Conservation (phyloP, 2,113 vertebrate genomes). For the Merops nubicus region DNA sequence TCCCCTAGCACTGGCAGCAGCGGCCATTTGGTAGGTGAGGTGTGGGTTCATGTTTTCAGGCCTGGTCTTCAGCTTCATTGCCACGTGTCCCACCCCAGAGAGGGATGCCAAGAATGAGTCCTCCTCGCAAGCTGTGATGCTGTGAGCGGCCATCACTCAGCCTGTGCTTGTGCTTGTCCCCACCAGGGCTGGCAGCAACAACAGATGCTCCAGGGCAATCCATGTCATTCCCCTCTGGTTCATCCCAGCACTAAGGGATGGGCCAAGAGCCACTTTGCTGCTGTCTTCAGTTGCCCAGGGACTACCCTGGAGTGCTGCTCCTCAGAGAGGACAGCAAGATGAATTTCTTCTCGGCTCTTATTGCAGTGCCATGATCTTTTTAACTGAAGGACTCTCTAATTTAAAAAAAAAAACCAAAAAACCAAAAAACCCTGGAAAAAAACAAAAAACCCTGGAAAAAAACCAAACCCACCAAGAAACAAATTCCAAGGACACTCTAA, state of each 20-base stretch:
- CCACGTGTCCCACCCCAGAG: background rate
- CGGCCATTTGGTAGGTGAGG: background rate
- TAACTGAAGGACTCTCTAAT: background rate
- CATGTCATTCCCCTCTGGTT: background rate
- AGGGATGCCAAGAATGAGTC: background rate
- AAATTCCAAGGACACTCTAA: background rate
- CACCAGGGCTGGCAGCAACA: background rate
- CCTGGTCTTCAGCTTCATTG: background rate
- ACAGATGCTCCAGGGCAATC: background rate
- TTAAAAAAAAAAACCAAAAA: background rate
- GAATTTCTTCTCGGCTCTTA: background rate
- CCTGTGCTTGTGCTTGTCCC: background rate
- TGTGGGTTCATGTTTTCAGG: background rate
- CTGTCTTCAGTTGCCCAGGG: background rate
- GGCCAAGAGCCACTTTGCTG: background rate
- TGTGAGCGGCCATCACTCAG: background rate
- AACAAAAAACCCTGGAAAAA: no score
- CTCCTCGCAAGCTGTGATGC: background rate
- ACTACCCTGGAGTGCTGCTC: background rate
- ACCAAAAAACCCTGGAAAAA: no score
- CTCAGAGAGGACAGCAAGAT: background rate
- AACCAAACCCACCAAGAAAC: background rate
- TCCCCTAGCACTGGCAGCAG: background rate
- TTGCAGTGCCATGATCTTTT: background rate
- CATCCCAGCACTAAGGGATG: background rate